A percentile compares a stretch with the other conserved stretches of the same genome.
These are phyloP conservation scores for Leptinotarsa rubiginosa DNA, from an alignment of 2,888 invertebrate genomes.

Conservation along the genomic window DNA sequence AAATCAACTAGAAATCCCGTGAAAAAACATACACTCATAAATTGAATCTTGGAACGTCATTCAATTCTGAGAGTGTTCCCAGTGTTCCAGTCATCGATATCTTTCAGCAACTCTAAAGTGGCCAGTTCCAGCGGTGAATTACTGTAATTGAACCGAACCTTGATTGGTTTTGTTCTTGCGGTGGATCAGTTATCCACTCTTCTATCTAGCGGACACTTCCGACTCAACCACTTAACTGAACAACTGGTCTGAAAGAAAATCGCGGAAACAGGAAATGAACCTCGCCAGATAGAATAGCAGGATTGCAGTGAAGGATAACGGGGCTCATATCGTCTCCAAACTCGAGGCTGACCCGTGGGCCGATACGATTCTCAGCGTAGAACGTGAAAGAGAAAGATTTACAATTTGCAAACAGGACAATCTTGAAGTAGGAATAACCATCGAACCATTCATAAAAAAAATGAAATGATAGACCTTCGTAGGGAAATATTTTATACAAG, in stretches of 20 bases:
- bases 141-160: constrained; percentile 33
- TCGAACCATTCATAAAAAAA: too few species aligned
- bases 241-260: constrained; percentile 51
- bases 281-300: constrained; percentile 50
- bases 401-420: background rate
- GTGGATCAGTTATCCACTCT: constrained; percentile 14
- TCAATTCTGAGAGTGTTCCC: constrained; percentile 20
- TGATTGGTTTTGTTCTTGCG: constrained; percentile 30
- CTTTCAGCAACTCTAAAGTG: constrained; percentile 21
- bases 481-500: too few species aligned
- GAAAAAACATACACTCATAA: too few species aligned
- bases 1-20: too few species aligned
- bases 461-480: too few species aligned
- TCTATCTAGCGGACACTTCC: constrained; percentile 45
- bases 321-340: constrained; percentile 13
- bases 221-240: constrained; percentile 47
- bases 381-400: constrained; percentile 6
- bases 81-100: constrained; percentile 27
- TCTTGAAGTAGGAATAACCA: too few species aligned
- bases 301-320: constrained; percentile 10
- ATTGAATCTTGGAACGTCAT: background rate
- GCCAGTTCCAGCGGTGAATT: constrained; percentile 33
- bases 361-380: background rate
- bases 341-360: constrained; percentile 4
- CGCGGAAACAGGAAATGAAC: constrained; percentile 54